Percentiles rank a stretch among this genome's conserved stretches.
Evolutionary conservation across 2,113 vertebrate species (phyloP).

Genomic region (Hyperoodon ampullatus): DNA sequence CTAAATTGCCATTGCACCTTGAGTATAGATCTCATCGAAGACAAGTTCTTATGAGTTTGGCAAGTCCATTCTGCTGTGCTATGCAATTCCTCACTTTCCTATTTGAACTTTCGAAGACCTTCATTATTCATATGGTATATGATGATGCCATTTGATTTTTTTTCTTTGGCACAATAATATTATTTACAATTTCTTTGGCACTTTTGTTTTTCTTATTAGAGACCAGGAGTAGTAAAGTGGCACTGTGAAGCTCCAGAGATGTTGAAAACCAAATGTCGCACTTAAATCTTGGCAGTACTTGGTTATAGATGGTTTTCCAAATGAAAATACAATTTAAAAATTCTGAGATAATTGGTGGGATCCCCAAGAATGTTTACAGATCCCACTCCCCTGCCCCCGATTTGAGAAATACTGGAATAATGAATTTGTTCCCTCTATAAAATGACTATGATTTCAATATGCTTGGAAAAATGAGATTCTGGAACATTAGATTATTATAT

Average conservation of each 20-base stretch:
- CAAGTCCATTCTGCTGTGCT: background rate
- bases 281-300: background rate
- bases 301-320: slow-evolving; percentile 6
- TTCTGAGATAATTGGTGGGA: background rate
- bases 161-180: background rate
- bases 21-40: background rate
- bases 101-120: background rate
- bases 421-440: background rate
- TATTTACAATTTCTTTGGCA: background rate
- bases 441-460: background rate
- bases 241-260: background rate
- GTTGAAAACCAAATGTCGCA: background rate
- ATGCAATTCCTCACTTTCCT: background rate
- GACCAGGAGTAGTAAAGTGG: background rate
- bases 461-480: background rate
- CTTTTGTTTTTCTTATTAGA: background rate
- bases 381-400: no score
- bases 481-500: background rate
- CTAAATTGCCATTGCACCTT: background rate
- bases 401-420: background rate
- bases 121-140: background rate
- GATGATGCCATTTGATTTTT: background rate
- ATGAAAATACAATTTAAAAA: background rate
- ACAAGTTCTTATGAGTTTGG: background rate
- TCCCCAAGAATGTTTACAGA: background rate